These are phyloP conservation scores for Alosa sapidissima DNA, from an alignment of 2,797 vertebrate species.

Conservation along the genomic window DNA sequence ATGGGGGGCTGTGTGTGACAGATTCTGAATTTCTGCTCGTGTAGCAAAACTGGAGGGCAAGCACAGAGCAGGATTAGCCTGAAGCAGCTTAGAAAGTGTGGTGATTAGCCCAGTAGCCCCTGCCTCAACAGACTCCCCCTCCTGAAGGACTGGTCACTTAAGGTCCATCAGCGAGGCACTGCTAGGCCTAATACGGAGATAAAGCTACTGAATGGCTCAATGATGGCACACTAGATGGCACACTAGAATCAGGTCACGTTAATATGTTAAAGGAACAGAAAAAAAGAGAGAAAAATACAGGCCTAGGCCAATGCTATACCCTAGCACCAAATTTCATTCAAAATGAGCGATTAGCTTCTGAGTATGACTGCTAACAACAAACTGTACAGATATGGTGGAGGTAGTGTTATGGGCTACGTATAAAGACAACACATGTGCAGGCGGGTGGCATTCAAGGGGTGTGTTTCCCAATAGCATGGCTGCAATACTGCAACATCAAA, in stretches of 20 bases:
- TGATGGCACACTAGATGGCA: not conserved
- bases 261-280: no score
- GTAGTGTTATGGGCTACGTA: not conserved
- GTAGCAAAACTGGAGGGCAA: constrained; percentile 25
- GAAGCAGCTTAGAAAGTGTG: constrained; percentile 45
- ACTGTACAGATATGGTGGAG: no score
- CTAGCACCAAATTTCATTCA: no score
- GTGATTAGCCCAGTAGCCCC: constrained; percentile 36
- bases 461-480: not conserved
- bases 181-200: not conserved
- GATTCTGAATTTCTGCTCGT: constrained; percentile 22
- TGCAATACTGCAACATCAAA: not conserved
- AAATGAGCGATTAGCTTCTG: no score
- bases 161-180: not conserved
- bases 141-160: not conserved
- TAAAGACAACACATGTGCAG: not conserved
- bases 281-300: no score
- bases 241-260: not conserved
- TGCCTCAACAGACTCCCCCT: not conserved
- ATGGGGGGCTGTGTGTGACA: not conserved
- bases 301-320: no score
- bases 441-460: not conserved
- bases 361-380: no score
- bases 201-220: not conserved
- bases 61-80: constrained; percentile 31